These are phyloP conservation scores for Rutpela maculata DNA, from an alignment of 2,888 invertebrate genomes.

Conservation along the genomic window DNA sequence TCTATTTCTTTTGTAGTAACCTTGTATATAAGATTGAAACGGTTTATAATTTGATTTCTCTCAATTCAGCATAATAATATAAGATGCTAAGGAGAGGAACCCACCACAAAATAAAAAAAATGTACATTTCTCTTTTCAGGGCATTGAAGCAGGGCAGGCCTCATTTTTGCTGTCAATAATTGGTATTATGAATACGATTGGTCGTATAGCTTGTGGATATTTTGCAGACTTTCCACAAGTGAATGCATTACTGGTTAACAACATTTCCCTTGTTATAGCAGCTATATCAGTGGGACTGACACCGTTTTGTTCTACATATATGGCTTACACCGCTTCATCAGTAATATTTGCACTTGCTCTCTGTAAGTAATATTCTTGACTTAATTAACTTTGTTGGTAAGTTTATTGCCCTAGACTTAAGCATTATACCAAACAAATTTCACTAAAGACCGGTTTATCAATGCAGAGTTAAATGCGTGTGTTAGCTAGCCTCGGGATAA, in stretches of 20 bases:
- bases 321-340: constrained; percentile 86
- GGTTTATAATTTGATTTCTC: no score
- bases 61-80: no score
- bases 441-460: no score
- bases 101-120: no score
- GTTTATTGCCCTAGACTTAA: no score
- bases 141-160: constrained; percentile 83
- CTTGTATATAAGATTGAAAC: no score
- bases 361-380: constrained; percentile 78
- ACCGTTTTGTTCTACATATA: constrained; percentile 88
- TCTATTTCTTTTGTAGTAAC: no score
- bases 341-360: constrained; percentile 94
- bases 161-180: constrained; percentile 88
- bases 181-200: constrained; percentile 95
- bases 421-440: no score
- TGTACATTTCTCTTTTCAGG: constrained; percentile 74
- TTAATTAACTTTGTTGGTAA: no score
- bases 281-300: constrained; percentile 89
- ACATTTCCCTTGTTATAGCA: constrained; percentile 91
- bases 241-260: constrained; percentile 94
- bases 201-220: constrained; percentile 92
- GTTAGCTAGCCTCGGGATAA: no score
- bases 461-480: no score
- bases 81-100: no score
- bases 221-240: constrained; percentile 94